These are phyloP conservation scores for Gymnoscelis rufifasciata DNA, from an alignment of 2,888 invertebrate species.

Conservation along the genomic window DNA sequence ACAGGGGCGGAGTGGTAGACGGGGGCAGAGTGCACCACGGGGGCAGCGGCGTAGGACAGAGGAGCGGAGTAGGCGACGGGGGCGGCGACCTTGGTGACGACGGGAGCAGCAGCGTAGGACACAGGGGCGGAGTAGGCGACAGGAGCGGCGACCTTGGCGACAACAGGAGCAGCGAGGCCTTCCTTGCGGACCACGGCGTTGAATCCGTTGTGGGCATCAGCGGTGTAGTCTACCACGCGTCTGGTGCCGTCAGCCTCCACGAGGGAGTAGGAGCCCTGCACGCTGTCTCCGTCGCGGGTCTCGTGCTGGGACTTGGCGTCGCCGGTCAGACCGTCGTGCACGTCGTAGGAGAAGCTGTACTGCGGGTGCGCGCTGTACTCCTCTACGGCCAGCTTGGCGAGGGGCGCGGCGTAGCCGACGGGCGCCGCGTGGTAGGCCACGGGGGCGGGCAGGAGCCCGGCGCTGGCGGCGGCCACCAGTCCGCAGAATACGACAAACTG, in stretches of 20 bases:
- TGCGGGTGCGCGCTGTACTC: constrained; percentile 49
- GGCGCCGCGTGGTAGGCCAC: constrained; percentile 20
- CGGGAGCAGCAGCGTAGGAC: constrained; percentile 62
- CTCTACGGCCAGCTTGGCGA: constrained; percentile 37
- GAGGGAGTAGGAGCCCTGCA: constrained; percentile 70
- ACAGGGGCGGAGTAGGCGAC: constrained; percentile 60
- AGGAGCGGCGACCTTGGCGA: constrained; percentile 28
- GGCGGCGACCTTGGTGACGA: constrained; percentile 34
- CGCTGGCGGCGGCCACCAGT: constrained; percentile 32
- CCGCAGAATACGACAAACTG: constrained; percentile 34
- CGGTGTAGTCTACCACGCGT: constrained; percentile 72
- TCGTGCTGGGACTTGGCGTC: constrained; percentile 73
- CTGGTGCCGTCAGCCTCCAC: constrained; percentile 69
- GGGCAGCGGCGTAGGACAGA: constrained; percentile 19
- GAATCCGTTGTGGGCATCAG: constrained; percentile 69
- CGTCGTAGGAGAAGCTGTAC: constrained; percentile 68
- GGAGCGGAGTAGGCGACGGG: constrained; percentile 47
- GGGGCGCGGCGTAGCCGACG: constrained; percentile 21
- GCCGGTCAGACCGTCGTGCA: constrained; percentile 57
- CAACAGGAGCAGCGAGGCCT: constrained; percentile 56
- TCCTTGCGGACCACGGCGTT: constrained; percentile 71
- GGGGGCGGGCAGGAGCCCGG: constrained; percentile 32
- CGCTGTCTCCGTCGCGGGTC: constrained; percentile 66
- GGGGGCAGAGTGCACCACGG: constrained; percentile 28
- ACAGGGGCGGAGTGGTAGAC: constrained; percentile 54